Evolutionary conservation across 2,888 invertebrate genomes (phyloP), one percentile per base, ranked within the genome.

Genomic region (Apoda limacodes): DNA sequence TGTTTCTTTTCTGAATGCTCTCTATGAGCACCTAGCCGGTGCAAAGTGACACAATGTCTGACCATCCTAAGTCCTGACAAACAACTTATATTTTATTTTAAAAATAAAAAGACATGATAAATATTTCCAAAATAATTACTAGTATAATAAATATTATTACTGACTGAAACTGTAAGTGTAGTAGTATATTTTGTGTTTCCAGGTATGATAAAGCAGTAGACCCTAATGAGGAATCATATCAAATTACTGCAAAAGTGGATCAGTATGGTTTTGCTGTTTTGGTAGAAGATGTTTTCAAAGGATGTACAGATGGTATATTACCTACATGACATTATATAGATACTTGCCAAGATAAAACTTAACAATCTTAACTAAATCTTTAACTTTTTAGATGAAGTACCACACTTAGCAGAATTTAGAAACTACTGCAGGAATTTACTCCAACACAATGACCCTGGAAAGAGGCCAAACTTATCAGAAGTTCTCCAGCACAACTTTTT

Each of bases 181-280:
- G 12, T 13, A 22, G 22, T 25, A 7, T n/a, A n/a, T n/a, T n/a
- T n/a, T 28, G n/a, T 37, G 30, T 32, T 57, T 58, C 7, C 30
- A 86, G 92, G 39, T 90, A 90, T 61, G 86, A 87, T 48, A 85
- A 86, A 55, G 88, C 87, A 9, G 69, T 92, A 13, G 89, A 90
- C 54, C 83, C 87, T 2, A 85, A 87, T 61, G 91, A 88, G 68
- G 84, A 88, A 42, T 64, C 70, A 31, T 66, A 72, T 63, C 76
- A 82, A 50, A 64, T 63, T 44, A 82, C 78, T 26, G 70, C 83
- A 38, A 85, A 83, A 44, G 84, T 93, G 23, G 93, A 93, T 65
- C 85, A 88, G 48, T 93, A 85, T 71, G 89, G 88, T 5, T 92
- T 90, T 78, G 89, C 88, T 22, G 82, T 86, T 13, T 74, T 93